Base-by-base conservation (phyloP, 2,797 vertebrate genomes). In the Gouania willdenowi region DNA sequence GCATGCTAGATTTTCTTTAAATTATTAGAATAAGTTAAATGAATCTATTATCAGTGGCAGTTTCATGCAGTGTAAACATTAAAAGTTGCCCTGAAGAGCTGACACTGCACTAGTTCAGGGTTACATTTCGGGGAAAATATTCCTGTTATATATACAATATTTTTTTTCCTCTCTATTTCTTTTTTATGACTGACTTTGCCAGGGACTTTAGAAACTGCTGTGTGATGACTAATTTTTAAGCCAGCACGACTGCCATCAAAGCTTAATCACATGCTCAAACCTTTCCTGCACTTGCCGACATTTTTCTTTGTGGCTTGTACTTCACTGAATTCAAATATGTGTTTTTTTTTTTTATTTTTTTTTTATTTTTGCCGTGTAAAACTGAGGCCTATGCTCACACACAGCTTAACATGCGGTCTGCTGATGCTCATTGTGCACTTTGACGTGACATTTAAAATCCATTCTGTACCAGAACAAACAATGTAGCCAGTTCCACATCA, bases 361-460 rank as follows among this genome's bases (percentile, higher is more conserved):
- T n/a, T n/a, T n/a, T n/a, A n/a, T n/a, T n/a, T n/a, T n/a, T n/a
- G n/a, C 27, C 32, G 26, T 47, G 35, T 49, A 16, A 51, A 60
- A 49, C 28, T 5, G 19, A 50, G 57, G 17, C 5, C 5, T 45
- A 37, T 33, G 45, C 33, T 44, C 16, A 7, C 25, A 37, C 16
- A 7, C 25, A 37, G 48, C 48, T 60, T 53, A 56, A 64, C 39
- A 40, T 40, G 40, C 51, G 51, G 45, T 26, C n/a, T 53, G 41
- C 43, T 9, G 21, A 59, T 37, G 45, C 55, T 56, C 0, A 12
- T 21, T 1, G 37, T 58, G 35, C 56, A 49, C 54, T 58, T 69
- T 52, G 47, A 59, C 39, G 25, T 81, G 71, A 60, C 49, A 68
- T 77, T 67, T 69, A 67, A 66, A 65, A 62, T 59, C 58, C 38